These are phyloP conservation scores for Pasiphila rectangulata DNA, from an alignment of 2,888 invertebrate genomes.

Conservation along the genomic window DNA sequence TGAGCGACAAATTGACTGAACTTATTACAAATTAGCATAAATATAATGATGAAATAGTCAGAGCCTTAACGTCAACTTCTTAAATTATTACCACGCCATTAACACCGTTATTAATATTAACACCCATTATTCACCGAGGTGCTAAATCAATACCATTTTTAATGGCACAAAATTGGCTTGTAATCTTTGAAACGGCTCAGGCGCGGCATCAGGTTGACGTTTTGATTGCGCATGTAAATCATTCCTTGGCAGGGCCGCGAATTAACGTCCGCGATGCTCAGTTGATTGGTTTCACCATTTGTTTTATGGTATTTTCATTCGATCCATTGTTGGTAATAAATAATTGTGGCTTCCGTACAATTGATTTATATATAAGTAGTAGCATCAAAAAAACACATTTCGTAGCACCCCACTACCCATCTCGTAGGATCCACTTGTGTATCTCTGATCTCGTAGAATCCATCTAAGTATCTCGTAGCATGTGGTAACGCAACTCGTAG, in stretches of 20 bases:
- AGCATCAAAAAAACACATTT: background rate
- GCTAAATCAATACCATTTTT: constrained; percentile 9
- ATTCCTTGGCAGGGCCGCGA: constrained; percentile 42
- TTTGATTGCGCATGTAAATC: constrained; percentile 53
- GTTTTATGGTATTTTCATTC: background rate
- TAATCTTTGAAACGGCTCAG: background rate
- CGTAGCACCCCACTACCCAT: background rate
- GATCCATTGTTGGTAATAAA: too few species aligned
- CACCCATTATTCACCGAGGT: constrained; percentile 5
- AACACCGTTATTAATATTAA: too few species aligned
- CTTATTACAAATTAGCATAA: too few species aligned
- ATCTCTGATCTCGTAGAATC: background rate
- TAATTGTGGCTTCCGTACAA: too few species aligned
- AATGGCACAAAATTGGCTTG: constrained; percentile 8
- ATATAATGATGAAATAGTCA: too few species aligned
- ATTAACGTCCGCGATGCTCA: constrained; percentile 39
- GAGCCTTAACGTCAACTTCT: too few species aligned
- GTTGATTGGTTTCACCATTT: constrained; percentile 41
- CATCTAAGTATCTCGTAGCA: background rate
- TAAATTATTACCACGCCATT: too few species aligned
- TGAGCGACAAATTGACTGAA: too few species aligned
- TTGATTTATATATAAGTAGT: too few species aligned
- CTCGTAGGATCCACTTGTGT: background rate
- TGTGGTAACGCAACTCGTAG: background rate
- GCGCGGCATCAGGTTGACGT: constrained; percentile 34